phyloP scores from a whole-genome alignment of 2,113 vertebrate species.

The Erpornis zantholeuca region DNA sequence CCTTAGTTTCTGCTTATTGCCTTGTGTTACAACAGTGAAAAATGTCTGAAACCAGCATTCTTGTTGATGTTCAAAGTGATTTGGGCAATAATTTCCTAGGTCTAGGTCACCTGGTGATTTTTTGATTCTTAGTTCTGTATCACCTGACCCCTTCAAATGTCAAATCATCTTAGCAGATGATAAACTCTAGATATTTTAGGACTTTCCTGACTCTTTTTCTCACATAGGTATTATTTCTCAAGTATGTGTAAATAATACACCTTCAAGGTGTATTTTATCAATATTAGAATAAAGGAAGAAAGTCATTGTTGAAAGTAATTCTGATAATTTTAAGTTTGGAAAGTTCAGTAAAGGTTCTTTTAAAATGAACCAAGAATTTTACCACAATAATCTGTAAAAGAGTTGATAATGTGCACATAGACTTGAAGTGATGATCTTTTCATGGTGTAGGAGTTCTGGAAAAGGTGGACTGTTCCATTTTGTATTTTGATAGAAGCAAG shows the following conservation, averaged over 20 bases:
- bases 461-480: neutral
- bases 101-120: neutral
- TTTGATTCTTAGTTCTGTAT: neutral
- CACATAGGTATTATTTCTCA: neutral
- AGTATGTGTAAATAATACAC: neutral
- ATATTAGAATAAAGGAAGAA: neutral
- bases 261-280: neutral
- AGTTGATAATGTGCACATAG: neutral
- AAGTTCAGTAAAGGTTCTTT: neutral
- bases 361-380: neutral
- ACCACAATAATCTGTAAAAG: neutral
- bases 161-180: neutral
- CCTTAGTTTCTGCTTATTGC: neutral
- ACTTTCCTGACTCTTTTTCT: neutral
- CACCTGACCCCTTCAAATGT: neutral
- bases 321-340: neutral
- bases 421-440: neutral
- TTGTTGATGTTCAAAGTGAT: neutral
- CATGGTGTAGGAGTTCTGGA: neutral
- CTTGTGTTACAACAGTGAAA: neutral
- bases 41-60: neutral
- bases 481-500: neutral
- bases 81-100: neutral
- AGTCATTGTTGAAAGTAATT: neutral
- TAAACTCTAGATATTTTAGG: neutral